Conservation (phyloP, 2,797 vertebrate species). For the Petrocephalus sullivani region DNA sequence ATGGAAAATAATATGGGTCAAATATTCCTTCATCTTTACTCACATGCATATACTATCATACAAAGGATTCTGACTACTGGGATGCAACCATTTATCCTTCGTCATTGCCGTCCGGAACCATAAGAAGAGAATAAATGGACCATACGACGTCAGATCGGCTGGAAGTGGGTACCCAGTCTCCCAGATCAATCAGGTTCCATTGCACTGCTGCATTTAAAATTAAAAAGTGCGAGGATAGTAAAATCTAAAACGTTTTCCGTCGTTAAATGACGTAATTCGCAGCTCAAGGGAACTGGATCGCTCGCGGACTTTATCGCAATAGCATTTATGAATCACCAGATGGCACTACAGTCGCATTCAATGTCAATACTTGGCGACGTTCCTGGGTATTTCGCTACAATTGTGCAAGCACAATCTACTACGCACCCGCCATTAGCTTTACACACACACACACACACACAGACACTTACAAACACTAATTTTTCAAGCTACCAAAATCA, state of each 20-base stretch:
- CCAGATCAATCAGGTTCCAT: neutral
- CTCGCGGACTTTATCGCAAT: conserved; percentile 20
- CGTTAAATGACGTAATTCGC: conserved; percentile 20
- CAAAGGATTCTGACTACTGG: neutral
- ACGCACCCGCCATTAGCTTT: neutral
- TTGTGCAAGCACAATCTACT: neutral
- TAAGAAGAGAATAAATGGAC: neutral
- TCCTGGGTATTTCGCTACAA: conserved; percentile 25
- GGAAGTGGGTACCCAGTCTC: neutral
- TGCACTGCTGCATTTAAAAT: neutral
- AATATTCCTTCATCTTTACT: neutral
- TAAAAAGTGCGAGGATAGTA: neutral
- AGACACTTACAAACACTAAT: neutral
- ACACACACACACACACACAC: neutral
- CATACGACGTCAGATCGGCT: neutral
- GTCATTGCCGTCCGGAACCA: neutral
- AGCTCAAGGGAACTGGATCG: conserved; percentile 29
- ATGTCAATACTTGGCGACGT: conserved; percentile 43
- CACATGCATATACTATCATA: neutral
- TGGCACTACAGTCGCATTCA: conserved; percentile 23
- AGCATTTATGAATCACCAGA: conserved; percentile 26
- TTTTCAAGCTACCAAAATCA: conserved; percentile 1
- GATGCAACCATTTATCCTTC: neutral
- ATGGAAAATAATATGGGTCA: neutral
- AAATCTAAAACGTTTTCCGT: conserved; percentile 1